Evolutionary conservation across 2,113 vertebrate species (phyloP).

Genomic region (Grus americana): DNA sequence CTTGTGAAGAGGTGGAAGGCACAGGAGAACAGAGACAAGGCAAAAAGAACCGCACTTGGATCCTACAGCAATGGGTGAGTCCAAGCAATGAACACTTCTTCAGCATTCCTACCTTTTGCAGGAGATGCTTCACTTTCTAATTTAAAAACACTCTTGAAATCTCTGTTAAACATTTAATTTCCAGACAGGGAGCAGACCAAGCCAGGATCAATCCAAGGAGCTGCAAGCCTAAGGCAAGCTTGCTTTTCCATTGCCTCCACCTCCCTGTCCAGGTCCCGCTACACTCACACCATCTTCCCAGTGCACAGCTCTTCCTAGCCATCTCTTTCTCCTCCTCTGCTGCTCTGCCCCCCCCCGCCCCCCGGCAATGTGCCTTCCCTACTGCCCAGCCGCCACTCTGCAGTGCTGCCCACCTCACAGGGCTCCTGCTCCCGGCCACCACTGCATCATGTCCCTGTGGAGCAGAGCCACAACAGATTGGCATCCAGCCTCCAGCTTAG

Average conservation of each 20-base stretch:
- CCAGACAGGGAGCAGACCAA: background rate
- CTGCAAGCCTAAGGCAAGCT: background rate
- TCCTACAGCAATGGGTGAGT: background rate
- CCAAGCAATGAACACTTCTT: background rate
- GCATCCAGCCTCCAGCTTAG: background rate
- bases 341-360: background rate
- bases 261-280: background rate
- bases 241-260: background rate
- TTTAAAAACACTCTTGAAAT: background rate
- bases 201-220: background rate
- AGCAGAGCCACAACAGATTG: background rate
- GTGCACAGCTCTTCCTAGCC: rapidly evolving
- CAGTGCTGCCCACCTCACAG: background rate
- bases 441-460: rapidly evolving
- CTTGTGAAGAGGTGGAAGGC: background rate
- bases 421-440: rapidly evolving
- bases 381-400: rapidly evolving
- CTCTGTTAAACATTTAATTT: background rate
- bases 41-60: background rate
- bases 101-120: background rate
- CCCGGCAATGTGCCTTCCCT: background rate
- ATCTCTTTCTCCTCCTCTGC: rapidly evolving
- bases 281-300: background rate
- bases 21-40: background rate
- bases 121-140: background rate